These are phyloP conservation scores for Hypothenemus hampei DNA, from an alignment of 1,140 invertebrate species.

Conservation along the genomic window DNA sequence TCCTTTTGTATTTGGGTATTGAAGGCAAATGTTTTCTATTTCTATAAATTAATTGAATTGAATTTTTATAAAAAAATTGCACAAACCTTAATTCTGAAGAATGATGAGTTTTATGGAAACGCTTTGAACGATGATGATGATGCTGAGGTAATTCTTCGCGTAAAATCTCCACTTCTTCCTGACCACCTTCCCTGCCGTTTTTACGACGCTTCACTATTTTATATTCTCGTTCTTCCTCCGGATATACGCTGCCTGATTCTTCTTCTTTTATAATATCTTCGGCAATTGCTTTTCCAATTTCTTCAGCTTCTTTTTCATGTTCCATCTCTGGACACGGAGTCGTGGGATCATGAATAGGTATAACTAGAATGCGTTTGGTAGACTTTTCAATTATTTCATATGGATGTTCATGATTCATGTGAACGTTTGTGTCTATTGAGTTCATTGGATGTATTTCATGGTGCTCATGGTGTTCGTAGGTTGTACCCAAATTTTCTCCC, in stretches of 20 bases:
- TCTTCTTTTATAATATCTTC: constrained; percentile 4
- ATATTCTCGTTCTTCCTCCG: constrained; percentile 1
- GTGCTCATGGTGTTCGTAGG: too few relatives aligned
- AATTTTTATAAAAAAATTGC: too few relatives aligned
- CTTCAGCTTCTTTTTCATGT: constrained; percentile 5
- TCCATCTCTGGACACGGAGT: not conserved
- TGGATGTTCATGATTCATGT: not conserved
- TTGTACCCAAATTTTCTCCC: not conserved
- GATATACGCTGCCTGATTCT: not conserved
- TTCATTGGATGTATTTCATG: too few relatives aligned
- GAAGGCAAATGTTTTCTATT: constrained; percentile 7
- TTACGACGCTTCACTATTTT: constrained; percentile 1
- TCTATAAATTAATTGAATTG: too few relatives aligned
- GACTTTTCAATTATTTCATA: constrained; percentile 5
- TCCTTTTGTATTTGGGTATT: constrained; percentile 9
- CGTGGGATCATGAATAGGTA: not conserved
- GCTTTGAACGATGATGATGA: too few relatives aligned
- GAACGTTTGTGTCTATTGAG: too few relatives aligned
- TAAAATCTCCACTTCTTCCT: too few relatives aligned
- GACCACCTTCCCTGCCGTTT: too few relatives aligned
- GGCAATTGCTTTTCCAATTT: constrained; percentile 1
- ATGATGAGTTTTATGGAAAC: too few relatives aligned
- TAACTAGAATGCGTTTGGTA: constrained; percentile 6
- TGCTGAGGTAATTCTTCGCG: too few relatives aligned
- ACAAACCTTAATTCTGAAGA: too few relatives aligned